Evolutionary conservation across 2,888 invertebrate species (phyloP).

Genomic region (Drosophila niveifrons): DNA sequence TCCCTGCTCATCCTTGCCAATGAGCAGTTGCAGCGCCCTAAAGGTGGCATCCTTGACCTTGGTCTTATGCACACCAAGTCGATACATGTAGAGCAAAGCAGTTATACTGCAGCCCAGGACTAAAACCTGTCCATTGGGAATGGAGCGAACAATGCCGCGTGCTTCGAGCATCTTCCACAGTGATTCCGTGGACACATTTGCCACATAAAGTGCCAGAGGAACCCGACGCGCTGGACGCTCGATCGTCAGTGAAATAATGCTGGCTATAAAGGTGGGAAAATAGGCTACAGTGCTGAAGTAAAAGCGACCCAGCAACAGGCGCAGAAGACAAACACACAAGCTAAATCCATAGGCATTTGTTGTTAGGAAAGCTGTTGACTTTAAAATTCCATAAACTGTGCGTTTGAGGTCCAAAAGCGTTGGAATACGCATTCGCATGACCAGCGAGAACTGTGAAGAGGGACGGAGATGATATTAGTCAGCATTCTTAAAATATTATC

Average conservation of each 20-base stretch:
- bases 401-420: conserved; percentile 87
- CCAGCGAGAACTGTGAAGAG: conserved; percentile 87
- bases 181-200: conserved; percentile 92
- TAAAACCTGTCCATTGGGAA: conserved; percentile 88
- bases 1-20: conserved; percentile 88
- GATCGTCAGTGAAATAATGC: conserved; percentile 89
- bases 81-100: conserved; percentile 87
- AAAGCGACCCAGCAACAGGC: conserved; percentile 88
- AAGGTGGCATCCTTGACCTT: conserved; percentile 86
- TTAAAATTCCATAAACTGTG: conserved; percentile 88
- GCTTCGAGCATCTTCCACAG: conserved; percentile 89
- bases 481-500: neutral
- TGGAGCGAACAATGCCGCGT: conserved; percentile 87
- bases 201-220: conserved; percentile 91
- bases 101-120: conserved; percentile 88
- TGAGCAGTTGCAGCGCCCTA: conserved; percentile 87
- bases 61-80: conserved; percentile 86
- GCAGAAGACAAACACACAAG: conserved; percentile 88
- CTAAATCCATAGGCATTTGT: conserved; percentile 90
- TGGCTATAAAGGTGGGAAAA: conserved; percentile 90
- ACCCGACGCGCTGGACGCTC: conserved; percentile 91
- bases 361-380: conserved; percentile 90
- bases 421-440: conserved; percentile 88
- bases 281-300: conserved; percentile 89
- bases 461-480: neutral